These are phyloP conservation scores for Caenorhabditis sp. DNA, from an alignment of 2,888 invertebrate species.

Conservation along the genomic window DNA sequence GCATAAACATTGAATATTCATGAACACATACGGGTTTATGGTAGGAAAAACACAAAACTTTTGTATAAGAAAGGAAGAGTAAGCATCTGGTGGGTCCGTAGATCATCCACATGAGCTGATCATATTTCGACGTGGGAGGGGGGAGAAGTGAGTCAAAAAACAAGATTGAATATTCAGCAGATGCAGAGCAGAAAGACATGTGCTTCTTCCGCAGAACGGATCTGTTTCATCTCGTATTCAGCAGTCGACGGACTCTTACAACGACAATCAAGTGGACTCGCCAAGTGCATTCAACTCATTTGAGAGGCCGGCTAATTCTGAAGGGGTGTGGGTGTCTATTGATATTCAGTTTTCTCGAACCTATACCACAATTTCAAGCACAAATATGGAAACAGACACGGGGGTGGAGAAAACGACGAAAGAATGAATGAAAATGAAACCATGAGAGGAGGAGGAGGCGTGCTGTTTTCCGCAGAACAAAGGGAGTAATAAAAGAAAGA, in stretches of 20 bases:
- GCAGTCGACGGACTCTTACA: not conserved
- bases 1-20: not conserved
- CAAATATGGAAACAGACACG: slow-evolving; percentile 20
- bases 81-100: slow-evolving; percentile 10
- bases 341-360: no score
- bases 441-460: no score
- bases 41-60: not conserved
- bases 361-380: slow-evolving; percentile 40
- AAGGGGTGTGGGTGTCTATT: no score
- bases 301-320: no score
- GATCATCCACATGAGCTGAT: slow-evolving; percentile 14
- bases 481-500: not conserved
- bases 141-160: slow-evolving; percentile 27
- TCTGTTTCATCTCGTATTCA: slow-evolving; percentile 4
- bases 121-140: slow-evolving; percentile 22
- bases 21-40: not conserved
- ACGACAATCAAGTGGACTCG: not conserved
- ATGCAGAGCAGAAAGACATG: slow-evolving; percentile 8
- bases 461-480: no score
- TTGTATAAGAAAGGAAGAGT: not conserved
- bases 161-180: slow-evolving; percentile 46
- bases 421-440: no score
- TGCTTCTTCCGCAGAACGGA: slow-evolving; percentile 3
- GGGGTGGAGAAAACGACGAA: not conserved
- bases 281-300: not conserved